Evolutionary conservation across 2,888 invertebrate genomes (phyloP).

Genomic region (Clanis bilineata): DNA sequence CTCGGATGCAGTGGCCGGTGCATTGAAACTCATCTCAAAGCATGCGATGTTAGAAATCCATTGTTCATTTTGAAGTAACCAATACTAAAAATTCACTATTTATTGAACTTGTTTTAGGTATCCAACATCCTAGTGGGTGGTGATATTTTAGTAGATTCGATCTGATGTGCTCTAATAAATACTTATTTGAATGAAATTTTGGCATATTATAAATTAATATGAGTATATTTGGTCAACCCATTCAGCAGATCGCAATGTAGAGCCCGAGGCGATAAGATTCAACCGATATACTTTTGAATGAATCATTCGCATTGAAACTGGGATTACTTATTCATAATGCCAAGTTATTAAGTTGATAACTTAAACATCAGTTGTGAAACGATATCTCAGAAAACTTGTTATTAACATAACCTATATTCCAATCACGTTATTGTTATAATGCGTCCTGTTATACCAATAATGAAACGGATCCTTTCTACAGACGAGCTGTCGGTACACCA

Average conservation of each 20-base stretch:
- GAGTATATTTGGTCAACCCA: neutral
- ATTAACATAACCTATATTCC: constrained; percentile 29
- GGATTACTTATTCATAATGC: neutral
- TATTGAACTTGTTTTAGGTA: no score
- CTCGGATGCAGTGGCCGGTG: constrained; percentile 38
- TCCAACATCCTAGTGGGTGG: neutral
- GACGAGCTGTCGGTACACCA: constrained; percentile 46
- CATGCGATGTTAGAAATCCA: constrained; percentile 14
- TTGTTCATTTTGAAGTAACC: neutral
- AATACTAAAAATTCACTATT: neutral
- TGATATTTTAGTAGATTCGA: neutral
- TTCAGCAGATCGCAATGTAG: neutral
- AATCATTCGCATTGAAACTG: neutral
- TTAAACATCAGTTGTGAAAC: neutral
- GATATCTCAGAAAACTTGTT: neutral
- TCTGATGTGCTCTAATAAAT: neutral
- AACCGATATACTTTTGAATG: neutral
- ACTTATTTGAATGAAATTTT: neutral
- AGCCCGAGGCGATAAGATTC: neutral
- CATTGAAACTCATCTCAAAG: constrained; percentile 9
- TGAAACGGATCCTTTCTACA: constrained; percentile 48
- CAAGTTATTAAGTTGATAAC: neutral
- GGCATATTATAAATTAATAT: neutral
- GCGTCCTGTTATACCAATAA: constrained; percentile 41
- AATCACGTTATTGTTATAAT: constrained; percentile 41